Base-by-base conservation (phyloP, 2,888 invertebrate genomes). In the Drosophila quinaria region DNA sequence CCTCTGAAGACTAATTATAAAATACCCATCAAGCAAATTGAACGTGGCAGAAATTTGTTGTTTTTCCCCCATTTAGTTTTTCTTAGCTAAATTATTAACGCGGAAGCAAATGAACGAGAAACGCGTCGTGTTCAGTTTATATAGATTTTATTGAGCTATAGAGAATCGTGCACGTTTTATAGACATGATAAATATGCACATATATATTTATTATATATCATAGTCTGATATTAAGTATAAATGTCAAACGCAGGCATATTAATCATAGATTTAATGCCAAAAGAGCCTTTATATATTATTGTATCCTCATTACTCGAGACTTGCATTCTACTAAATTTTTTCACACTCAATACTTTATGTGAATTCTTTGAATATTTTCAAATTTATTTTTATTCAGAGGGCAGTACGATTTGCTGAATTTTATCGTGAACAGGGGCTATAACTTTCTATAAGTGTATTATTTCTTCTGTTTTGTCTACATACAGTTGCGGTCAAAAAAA, bases 21-120 rank as follows among this genome's bases (percentile, higher is more conserved):
- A 55, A 58, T 58, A 31, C 33, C 52, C 56, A 75, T 80, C 76
- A 58, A 41, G 47, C 61, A 80, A 80, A 77, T 80, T 63, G 52
- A 71, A 60, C 52, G 78, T 70, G 65, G 55, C 80, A 52, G 61
- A 35, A 15, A 37, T 58, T 58, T 54, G 42, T 29, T 22, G 25
- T 41, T 46, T 55, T 50, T 15, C 19, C 39, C 15, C 10, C 29
- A 17, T 47, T 44, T 51, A 35, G 37, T 58, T 51, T 73, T 66
- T 56, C 62, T 47, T 60, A 52, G 59, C 54, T 50, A 54, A 69
- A 39, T 69, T 76, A 78, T 62, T 65, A 63, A 77, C 46, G 74
- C 79, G 77, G 77, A 77, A 78, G 56, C 65, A 58, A 73, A 59
- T 50, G 46, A 61, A 47, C 31, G 33, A 62, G 47, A 54, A 62